These are phyloP conservation scores for Mola mola DNA, from an alignment of 2,113 vertebrate species.

Conservation along the genomic window DNA sequence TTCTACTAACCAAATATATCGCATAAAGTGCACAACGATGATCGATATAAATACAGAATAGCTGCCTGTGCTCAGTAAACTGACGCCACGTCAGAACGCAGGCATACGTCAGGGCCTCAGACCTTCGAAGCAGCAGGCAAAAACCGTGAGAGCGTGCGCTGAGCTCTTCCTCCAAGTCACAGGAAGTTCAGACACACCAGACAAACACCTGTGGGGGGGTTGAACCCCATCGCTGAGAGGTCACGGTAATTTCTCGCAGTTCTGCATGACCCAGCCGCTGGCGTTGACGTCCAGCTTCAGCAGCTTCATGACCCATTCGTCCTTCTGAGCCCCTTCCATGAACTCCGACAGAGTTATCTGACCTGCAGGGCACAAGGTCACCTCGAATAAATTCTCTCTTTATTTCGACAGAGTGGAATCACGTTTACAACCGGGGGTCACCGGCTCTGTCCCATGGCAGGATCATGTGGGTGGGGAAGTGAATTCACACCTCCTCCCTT, in stretches of 20 bases:
- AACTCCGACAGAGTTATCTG: constrained; percentile 78
- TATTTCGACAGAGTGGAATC: too few species aligned
- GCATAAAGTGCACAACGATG: too few species aligned
- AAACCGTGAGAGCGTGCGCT: neutral
- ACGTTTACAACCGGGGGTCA: too few species aligned
- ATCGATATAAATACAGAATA: too few species aligned
- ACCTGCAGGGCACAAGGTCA: constrained; percentile 63
- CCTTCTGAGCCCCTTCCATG: constrained; percentile 78
- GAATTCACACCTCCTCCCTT: too few species aligned
- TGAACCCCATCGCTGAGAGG: fast-evolving
- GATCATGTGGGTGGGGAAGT: too few species aligned
- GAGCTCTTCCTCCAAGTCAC: neutral
- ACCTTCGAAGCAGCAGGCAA: neutral
- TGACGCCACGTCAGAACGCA: too few species aligned
- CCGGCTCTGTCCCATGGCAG: too few species aligned
- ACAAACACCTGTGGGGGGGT: neutral
- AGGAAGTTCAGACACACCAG: constrained; percentile 1
- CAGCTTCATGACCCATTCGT: constrained; percentile 77
- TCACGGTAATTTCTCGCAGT: constrained; percentile 46
- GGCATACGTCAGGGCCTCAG: neutral
- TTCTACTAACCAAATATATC: too few species aligned
- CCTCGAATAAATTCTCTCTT: too few species aligned
- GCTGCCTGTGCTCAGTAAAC: too few species aligned
- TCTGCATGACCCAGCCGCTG: constrained; percentile 70
- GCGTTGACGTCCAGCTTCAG: constrained; percentile 76